These are phyloP conservation scores for Orchesellides sinensis DNA, from an alignment of 2,888 invertebrate genomes.

Conservation along the genomic window DNA sequence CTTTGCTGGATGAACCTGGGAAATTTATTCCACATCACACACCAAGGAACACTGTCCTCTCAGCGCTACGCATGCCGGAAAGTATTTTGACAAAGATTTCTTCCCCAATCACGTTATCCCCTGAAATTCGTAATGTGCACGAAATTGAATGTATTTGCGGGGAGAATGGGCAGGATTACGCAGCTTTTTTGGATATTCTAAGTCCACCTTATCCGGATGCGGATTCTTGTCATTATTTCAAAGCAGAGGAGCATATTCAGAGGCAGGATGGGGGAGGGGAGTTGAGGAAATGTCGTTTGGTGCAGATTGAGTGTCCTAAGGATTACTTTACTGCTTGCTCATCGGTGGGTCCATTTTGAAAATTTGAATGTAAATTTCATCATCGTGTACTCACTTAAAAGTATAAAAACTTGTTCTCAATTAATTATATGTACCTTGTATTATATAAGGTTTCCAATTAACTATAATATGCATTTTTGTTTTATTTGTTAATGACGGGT, in stretches of 20 bases:
- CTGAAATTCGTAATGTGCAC: conserved; percentile 68
- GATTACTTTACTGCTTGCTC: conserved; percentile 53
- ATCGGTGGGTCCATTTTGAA: conserved; percentile 45
- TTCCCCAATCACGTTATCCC: conserved; percentile 64
- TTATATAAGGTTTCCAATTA: too few species aligned
- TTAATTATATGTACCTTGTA: too few species aligned
- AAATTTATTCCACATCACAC: conserved; percentile 45
- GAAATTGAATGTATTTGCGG: conserved; percentile 67
- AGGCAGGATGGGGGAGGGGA: conserved; percentile 26
- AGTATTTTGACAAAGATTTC: conserved; percentile 43
- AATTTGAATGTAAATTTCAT: too few species aligned
- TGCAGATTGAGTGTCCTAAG: conserved; percentile 62
- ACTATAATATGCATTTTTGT: too few species aligned
- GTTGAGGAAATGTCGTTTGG: conserved; percentile 42
- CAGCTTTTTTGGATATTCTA: conserved; percentile 73
- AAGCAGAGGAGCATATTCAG: conserved; percentile 38
- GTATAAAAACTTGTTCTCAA: too few species aligned
- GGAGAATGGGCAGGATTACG: conserved; percentile 60
- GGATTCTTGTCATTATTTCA: conserved; percentile 60
- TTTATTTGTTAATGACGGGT: too few species aligned
- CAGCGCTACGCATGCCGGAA: conserved; percentile 54
- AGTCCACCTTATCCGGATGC: conserved; percentile 68
- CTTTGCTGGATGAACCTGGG: conserved; percentile 46
- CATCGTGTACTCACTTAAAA: too few species aligned
- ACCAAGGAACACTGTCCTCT: conserved; percentile 40